A percentile compares a stretch with the other conserved stretches of the same genome.
Evolutionary conservation across 1,140 invertebrate species (phyloP).

Genomic region (Harpegnathos saltator): DNA sequence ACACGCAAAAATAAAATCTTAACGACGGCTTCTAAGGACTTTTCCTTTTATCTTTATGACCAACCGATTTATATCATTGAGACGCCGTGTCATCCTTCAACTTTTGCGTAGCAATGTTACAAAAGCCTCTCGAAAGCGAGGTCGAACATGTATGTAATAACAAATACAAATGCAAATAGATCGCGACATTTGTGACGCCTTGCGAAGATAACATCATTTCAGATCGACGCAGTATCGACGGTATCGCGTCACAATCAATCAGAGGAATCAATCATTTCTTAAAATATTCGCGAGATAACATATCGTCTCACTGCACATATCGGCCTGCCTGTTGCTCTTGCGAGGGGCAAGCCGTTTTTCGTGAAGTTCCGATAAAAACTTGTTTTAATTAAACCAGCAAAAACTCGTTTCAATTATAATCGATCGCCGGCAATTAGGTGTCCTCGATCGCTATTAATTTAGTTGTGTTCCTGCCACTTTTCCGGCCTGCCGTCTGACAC

Average conservation of each 20-base stretch:
- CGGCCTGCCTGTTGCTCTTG: too few relatives aligned
- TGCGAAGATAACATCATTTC: background rate
- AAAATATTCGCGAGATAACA: background rate
- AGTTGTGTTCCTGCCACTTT: background rate
- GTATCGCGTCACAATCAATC: background rate
- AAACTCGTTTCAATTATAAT: background rate
- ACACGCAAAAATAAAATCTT: background rate
- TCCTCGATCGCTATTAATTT: too few relatives aligned
- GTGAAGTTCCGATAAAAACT: too few relatives aligned
- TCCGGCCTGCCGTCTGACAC: too few relatives aligned
- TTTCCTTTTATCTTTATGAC: background rate
- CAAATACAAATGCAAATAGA: background rate
- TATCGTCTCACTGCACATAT: too few relatives aligned
- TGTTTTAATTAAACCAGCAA: slow-evolving; percentile 9
- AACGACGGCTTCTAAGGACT: background rate
- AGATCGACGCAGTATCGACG: background rate
- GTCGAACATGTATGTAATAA: background rate
- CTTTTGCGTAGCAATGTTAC: background rate
- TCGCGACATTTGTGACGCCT: background rate
- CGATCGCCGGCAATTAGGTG: slow-evolving; percentile 14
- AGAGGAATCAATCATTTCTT: background rate
- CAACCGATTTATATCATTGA: background rate
- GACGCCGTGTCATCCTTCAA: background rate
- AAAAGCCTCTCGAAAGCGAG: background rate
- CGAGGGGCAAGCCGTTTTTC: slow-evolving; percentile 8